Conservation (phyloP, 92 coral and sea anemone species). For the Anthopleura xanthogrammica region DNA sequence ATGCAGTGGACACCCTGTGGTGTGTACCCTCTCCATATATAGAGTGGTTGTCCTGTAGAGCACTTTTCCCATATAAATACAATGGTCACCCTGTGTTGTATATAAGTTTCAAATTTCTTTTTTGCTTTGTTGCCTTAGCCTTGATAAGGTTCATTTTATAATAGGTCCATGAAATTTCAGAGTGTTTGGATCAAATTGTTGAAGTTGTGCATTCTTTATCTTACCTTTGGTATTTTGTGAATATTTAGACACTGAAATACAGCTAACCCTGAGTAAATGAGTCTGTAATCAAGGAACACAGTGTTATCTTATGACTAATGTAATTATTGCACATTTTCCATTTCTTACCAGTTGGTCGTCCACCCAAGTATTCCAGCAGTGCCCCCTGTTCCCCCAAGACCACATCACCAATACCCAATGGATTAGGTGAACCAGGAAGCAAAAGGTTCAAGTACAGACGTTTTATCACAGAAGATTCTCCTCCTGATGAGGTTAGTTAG, state of each 20-base stretch:
- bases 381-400: conserved; percentile 76
- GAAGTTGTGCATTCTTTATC: too few species aligned
- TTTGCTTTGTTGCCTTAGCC: too few species aligned
- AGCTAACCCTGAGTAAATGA: too few species aligned
- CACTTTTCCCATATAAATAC: background rate
- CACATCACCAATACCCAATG: conserved; percentile 71
- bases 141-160: too few species aligned
- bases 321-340: background rate
- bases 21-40: background rate
- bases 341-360: conserved; percentile 50
- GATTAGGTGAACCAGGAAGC: conserved; percentile 57
- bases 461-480: conserved; percentile 71
- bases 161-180: too few species aligned
- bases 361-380: conserved; percentile 70
- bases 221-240: too few species aligned
- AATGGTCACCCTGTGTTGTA: background rate
- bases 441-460: conserved; percentile 72
- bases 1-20: background rate
- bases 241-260: too few species aligned
- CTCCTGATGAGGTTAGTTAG: conserved; percentile 70
- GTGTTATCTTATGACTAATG: too few species aligned
- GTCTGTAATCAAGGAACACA: too few species aligned
- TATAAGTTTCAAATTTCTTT: too few species aligned
- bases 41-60: background rate
- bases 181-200: too few species aligned